phyloP scores from a whole-genome alignment of 2,797 vertebrate genomes.

The Liparis tanakae region DNA sequence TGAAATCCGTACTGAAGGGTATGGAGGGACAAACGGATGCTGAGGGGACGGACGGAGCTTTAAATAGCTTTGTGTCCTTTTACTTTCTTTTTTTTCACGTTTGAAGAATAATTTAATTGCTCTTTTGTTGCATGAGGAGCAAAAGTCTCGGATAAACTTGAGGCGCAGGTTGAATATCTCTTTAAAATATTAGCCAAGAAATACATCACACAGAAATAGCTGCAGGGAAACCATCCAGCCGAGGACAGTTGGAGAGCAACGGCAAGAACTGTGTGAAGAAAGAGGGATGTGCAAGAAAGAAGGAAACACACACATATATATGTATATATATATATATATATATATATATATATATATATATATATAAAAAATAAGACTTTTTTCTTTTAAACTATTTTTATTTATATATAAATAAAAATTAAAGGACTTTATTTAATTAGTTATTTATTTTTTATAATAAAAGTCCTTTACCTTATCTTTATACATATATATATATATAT shows the following conservation, averaged over 20 bases:
- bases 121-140: background rate
- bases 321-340: background rate
- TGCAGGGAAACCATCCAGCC: slow-evolving; percentile 12
- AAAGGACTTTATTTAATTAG: background rate
- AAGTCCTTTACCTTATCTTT: too few relatives aligned
- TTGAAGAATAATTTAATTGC: background rate
- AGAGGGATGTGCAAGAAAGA: background rate
- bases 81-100: background rate
- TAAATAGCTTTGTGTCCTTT: background rate
- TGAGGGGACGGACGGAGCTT: background rate
- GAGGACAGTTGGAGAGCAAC: background rate
- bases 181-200: slow-evolving; percentile 8
- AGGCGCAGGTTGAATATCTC: background rate
- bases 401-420: background rate
- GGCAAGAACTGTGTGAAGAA: background rate
- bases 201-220: slow-evolving; percentile 4
- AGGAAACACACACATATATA: background rate
- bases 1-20: background rate
- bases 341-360: background rate
- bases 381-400: too few relatives aligned
- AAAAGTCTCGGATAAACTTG: background rate
- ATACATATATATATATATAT: too few relatives aligned
- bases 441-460: too few relatives aligned
- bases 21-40: background rate
- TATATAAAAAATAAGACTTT: too few relatives aligned